Conservation (phyloP, 2,888 invertebrate species). For the Zelleria hepariella region DNA sequence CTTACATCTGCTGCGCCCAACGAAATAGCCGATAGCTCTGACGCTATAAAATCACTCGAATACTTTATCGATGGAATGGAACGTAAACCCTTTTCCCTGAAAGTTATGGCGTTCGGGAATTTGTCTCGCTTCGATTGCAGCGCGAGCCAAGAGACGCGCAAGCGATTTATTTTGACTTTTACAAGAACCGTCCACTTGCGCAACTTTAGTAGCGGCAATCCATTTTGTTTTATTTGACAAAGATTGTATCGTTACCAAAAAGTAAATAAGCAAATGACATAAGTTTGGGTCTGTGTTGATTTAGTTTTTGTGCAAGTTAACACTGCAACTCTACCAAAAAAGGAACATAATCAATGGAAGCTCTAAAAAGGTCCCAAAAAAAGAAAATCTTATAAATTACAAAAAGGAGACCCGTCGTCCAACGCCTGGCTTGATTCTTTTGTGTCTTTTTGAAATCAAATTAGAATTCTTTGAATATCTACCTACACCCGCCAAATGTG, state of each 20-base stretch:
- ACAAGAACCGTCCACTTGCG: not conserved
- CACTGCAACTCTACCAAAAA: conserved; percentile 9
- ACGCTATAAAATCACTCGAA: conserved; percentile 28
- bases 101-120: conserved; percentile 32
- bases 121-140: conserved; percentile 16
- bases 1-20: conserved; percentile 21
- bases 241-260: not conserved
- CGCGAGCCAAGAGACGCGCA: conserved; percentile 4
- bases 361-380: not conserved
- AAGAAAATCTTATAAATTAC: conserved; percentile 16
- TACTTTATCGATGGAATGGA: conserved; percentile 29
- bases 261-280: not conserved
- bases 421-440: conserved; percentile 28
- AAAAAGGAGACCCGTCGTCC: conserved; percentile 29
- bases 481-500: conserved; percentile 19
- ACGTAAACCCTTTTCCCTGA: conserved; percentile 21
- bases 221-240: not conserved
- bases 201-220: not conserved
- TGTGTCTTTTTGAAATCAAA: conserved; percentile 36
- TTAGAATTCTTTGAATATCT: conserved; percentile 47
- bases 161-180: conserved; percentile 14
- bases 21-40: conserved; percentile 16
- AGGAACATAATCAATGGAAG: not conserved
- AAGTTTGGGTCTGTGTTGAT: not conserved
- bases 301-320: not conserved